Evolutionary conservation across 1,140 invertebrate genomes (phyloP).

Genomic region (Drosophila ficusphila): DNA sequence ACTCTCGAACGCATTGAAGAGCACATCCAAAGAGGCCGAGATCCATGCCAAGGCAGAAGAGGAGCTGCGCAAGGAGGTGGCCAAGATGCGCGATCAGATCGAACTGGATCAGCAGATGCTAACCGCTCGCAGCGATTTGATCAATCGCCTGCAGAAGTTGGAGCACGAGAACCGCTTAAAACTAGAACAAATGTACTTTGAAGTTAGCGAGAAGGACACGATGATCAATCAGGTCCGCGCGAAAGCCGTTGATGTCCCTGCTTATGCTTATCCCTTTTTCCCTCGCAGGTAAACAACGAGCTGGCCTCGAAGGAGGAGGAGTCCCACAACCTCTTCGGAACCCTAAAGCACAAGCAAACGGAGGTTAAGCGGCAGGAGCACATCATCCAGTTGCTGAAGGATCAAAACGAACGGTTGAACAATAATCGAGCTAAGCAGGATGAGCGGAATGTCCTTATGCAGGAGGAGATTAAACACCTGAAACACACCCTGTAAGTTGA

Average conservation of each 20-base stretch:
- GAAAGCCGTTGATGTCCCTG: background rate
- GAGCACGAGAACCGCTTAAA: constrained; percentile 38
- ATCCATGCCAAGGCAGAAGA: background rate
- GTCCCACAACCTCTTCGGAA: constrained; percentile 85
- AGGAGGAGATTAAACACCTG: constrained; percentile 83
- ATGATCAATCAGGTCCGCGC: constrained; percentile 48
- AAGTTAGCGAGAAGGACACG: constrained; percentile 45
- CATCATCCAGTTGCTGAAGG: constrained; percentile 86
- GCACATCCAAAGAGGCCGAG: background rate
- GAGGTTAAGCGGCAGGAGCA: constrained; percentile 86
- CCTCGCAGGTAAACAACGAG: constrained; percentile 85
- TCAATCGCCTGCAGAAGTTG: constrained; percentile 49
- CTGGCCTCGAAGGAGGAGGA: constrained; percentile 85
- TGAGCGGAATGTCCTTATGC: constrained; percentile 86
- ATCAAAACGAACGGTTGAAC: constrained; percentile 86
- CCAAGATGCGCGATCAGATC: constrained; percentile 29
- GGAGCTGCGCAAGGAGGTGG: constrained; percentile 13
- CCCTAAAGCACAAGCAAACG: constrained; percentile 86
- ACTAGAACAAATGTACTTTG: constrained; percentile 36
- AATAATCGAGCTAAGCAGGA: constrained; percentile 87
- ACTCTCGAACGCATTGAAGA: background rate
- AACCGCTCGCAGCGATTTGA: constrained; percentile 43
- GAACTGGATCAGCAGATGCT: constrained; percentile 47
- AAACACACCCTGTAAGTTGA: constrained; percentile 62
- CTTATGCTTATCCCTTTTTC: constrained; percentile 1